Evolutionary conservation across 2,113 vertebrate genomes (phyloP), one percentile per base, ranked within the genome.

Genomic region (Rhinopomastus cyanomelas): DNA sequence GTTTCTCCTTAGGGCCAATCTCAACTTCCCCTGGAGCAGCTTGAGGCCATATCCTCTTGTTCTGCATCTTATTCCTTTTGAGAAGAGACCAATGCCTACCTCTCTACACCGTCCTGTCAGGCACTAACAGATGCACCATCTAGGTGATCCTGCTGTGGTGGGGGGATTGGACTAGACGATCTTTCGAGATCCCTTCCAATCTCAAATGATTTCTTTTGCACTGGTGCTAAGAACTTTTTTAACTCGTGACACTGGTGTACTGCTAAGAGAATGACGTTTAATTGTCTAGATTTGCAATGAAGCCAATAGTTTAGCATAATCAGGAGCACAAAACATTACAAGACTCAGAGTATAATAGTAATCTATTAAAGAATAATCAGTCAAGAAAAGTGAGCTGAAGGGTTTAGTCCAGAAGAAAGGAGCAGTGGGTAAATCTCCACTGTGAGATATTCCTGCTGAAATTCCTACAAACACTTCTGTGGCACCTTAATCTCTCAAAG

Each of bases 391-490:
- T 57, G 52, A 73, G 29, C 37, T 42, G 44, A 83, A 76, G 44
- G 21, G 20, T 52, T 42, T 25, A 52, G 7, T 8, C 20, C 52
- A 55, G 25, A 5, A 48, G 62, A 78, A 57, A 48, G 0, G 2
- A 68, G 56, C 2, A 60, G 10, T 21, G 22, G 23, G 39, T 29
- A 44, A 60, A 65, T 27, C 3, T 13, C 6, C n/a, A 72, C 29
- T 22, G 12, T 14, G 53, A 42, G 21, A 15, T 32, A 49, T 26
- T 65, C 30, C 51, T 53, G 19, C 55, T 4, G 65, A 64, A 71
- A 71, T 51, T 27, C 15, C 17, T 60, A 29, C 0, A 1, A 59
- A 75, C 17, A 57, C 16, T 39, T 66, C 0, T 0, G 17, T 7
- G 2, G 30, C 34, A 52, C 5, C 25, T 61, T 59, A 46, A 60